phyloP scores from a whole-genome alignment of 1,140 invertebrate species.

The Sinonovacula constricta region DNA sequence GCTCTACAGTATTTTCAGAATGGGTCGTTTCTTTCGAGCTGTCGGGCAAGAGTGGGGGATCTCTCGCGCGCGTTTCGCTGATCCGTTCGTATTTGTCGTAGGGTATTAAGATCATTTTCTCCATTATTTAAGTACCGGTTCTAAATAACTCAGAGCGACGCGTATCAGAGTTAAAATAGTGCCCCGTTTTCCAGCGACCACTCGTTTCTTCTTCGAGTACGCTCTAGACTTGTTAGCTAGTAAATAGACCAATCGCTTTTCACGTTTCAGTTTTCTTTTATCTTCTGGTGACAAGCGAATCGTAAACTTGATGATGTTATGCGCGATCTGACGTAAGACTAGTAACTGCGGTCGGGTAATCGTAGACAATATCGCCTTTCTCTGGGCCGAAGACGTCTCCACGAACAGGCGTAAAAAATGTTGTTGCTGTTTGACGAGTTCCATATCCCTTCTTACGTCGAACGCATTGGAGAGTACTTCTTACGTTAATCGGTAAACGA shows the following conservation, averaged over 20 bases:
- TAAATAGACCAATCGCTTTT: background rate
- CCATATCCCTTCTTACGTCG: background rate
- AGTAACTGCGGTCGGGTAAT: background rate
- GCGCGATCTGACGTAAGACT: background rate
- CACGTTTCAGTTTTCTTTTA: background rate
- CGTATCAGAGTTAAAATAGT: background rate
- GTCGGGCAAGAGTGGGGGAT: too few relatives aligned
- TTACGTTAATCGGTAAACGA: constrained; percentile 6
- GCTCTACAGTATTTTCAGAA: too few relatives aligned
- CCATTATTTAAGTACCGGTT: constrained; percentile 6
- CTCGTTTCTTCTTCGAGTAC: background rate
- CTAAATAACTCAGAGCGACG: background rate
- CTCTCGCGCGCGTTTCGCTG: background rate
- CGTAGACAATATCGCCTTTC: background rate
- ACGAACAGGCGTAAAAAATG: constrained; percentile 2
- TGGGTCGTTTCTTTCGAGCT: too few relatives aligned
- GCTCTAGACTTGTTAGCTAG: background rate
- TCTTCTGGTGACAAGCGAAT: background rate
- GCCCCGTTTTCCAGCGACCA: background rate
- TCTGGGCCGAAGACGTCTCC: background rate
- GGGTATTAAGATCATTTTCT: background rate
- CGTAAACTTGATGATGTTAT: background rate
- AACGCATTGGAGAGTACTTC: background rate
- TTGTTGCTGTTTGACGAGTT: constrained; percentile 1
- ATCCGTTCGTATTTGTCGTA: constrained; percentile 10